Conservation (phyloP, 2,797 vertebrate genomes). For the Tauraco hartlaubi region DNA sequence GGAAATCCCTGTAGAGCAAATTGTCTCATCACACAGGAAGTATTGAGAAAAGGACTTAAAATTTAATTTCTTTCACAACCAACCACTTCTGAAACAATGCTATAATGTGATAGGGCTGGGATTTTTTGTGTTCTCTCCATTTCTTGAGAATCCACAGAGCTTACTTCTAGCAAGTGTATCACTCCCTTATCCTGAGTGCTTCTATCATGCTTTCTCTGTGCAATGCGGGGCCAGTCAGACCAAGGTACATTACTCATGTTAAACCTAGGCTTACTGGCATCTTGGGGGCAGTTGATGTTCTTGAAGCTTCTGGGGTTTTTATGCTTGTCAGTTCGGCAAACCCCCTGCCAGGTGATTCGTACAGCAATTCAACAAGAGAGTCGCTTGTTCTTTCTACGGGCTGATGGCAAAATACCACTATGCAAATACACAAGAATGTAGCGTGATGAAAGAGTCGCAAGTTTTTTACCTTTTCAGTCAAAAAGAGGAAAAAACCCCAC, state of each 20-base stretch:
- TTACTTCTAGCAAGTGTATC: background rate
- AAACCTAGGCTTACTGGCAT: background rate
- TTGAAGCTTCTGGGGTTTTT: background rate
- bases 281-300: background rate
- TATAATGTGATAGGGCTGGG: background rate
- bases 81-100: background rate
- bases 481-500: rapidly evolving
- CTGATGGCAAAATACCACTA: background rate
- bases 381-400: background rate
- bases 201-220: background rate
- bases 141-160: background rate
- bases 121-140: background rate
- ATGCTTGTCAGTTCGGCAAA: background rate
- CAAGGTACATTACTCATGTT: background rate
- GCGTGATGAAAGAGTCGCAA: background rate
- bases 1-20: background rate
- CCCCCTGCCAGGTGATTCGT: background rate
- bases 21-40: background rate
- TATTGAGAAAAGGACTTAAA: background rate
- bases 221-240: too few species aligned
- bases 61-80: background rate
- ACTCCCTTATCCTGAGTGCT: background rate
- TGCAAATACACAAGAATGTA: background rate
- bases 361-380: background rate
- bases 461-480: background rate